Conservation (phyloP, 2,797 vertebrate species). For the Morelia viridis region DNA sequence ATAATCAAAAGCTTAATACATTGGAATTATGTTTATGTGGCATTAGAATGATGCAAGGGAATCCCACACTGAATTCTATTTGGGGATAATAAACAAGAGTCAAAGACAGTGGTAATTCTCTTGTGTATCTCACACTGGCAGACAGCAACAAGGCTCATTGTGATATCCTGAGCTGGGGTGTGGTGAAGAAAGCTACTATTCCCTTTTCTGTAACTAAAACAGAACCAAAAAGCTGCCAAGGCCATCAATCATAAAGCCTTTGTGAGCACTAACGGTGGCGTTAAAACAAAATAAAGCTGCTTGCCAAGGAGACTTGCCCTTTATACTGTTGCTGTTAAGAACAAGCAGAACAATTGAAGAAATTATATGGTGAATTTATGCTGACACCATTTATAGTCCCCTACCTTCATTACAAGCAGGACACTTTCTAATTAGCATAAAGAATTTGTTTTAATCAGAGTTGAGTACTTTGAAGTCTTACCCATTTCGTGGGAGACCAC, state of each 20-base stretch:
- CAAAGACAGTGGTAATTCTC: background rate
- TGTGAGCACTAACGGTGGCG: background rate
- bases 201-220: conserved; percentile 13
- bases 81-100: conserved; percentile 6
- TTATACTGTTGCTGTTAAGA: conserved; percentile 32
- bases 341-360: conserved; percentile 29
- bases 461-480: background rate
- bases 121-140: background rate
- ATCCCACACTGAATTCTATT: background rate
- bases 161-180: conserved; percentile 33
- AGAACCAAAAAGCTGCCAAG: conserved; percentile 8
- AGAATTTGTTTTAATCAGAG: background rate
- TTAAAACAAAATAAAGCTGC: conserved; percentile 31
- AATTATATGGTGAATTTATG: conserved; percentile 27
- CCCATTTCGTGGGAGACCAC: background rate
- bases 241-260: conserved; percentile 27
- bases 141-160: conserved; percentile 24
- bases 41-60: background rate
- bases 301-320: conserved; percentile 25
- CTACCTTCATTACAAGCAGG: conserved; percentile 17
- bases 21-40: background rate
- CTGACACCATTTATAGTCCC: conserved; percentile 8
- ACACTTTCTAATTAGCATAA: conserved; percentile 18
- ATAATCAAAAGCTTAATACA: background rate
- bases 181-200: background rate